Conservation (phyloP, 2,888 invertebrate species). For the Vanessa cardui region DNA sequence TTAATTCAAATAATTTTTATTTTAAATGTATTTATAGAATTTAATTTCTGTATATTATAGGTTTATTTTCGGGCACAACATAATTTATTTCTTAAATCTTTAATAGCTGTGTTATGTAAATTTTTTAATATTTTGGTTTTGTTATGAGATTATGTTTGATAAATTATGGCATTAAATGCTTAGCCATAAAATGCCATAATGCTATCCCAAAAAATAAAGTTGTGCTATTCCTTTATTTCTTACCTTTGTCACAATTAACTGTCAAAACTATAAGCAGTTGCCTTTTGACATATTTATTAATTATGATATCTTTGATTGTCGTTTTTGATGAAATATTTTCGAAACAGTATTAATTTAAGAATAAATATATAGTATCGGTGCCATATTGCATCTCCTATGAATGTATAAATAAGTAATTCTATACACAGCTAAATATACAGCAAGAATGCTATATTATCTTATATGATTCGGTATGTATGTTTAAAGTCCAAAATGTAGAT, state of each 20-base stretch:
- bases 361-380: conserved; percentile 21
- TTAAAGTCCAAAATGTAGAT: too few relatives aligned
- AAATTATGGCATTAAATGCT: background rate
- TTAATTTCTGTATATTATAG: background rate
- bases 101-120: background rate
- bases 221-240: background rate
- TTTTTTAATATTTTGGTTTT: background rate
- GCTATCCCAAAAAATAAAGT: background rate
- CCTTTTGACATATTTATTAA: too few relatives aligned
- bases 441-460: too few relatives aligned
- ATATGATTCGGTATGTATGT: too few relatives aligned
- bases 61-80: background rate
- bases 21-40: background rate
- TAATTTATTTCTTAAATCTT: too few relatives aligned
- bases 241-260: background rate
- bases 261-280: background rate
- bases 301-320: background rate
- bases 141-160: background rate
- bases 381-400: conserved; percentile 18
- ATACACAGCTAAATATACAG: background rate
- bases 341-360: conserved; percentile 26
- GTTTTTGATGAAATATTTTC: conserved; percentile 8
- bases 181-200: conserved; percentile 10
- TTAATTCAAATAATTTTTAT: conserved; percentile 4
- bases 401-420: conserved; percentile 1